Evolutionary conservation across 2,888 invertebrate genomes (phyloP).

Genomic region (Dasysyrphus albostriatus): DNA sequence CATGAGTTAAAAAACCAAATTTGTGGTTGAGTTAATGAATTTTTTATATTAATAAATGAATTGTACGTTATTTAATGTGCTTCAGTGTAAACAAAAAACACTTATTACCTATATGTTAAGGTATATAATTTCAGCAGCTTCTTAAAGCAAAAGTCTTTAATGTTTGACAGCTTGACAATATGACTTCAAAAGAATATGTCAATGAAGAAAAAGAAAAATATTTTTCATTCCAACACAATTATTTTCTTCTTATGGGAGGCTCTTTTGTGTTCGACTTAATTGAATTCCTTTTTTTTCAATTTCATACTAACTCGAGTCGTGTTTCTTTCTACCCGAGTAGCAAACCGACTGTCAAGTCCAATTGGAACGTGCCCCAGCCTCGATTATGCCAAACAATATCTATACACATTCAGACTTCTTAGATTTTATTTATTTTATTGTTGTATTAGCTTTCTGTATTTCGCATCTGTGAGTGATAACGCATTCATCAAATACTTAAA

Average conservation of each 20-base stretch:
- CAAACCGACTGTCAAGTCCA: slow-evolving; percentile 37
- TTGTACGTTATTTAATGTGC: too few species aligned
- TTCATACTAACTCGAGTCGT: slow-evolving; percentile 3
- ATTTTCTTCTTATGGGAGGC: background rate
- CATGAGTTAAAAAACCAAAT: too few species aligned
- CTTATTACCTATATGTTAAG: too few species aligned
- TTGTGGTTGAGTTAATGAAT: too few species aligned
- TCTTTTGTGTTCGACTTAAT: slow-evolving; percentile 38
- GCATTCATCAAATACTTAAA: slow-evolving; percentile 41
- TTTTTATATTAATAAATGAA: too few species aligned
- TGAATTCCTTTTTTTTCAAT: slow-evolving; percentile 23
- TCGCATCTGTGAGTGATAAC: slow-evolving; percentile 50
- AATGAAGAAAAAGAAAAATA: background rate
- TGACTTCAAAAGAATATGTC: background rate
- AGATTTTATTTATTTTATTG: slow-evolving; percentile 9
- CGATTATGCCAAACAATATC: slow-evolving; percentile 30
- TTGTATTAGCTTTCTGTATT: slow-evolving; percentile 14
- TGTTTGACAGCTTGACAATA: background rate
- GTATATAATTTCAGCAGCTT: too few species aligned
- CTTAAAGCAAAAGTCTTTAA: too few species aligned
- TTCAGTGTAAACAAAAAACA: too few species aligned
- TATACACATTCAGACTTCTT: slow-evolving; percentile 34
- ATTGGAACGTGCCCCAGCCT: slow-evolving; percentile 60
- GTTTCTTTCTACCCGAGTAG: background rate
- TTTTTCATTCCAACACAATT: background rate